Base-by-base conservation (phyloP, 2,888 invertebrate species). In the Tigriopus californicus region DNA sequence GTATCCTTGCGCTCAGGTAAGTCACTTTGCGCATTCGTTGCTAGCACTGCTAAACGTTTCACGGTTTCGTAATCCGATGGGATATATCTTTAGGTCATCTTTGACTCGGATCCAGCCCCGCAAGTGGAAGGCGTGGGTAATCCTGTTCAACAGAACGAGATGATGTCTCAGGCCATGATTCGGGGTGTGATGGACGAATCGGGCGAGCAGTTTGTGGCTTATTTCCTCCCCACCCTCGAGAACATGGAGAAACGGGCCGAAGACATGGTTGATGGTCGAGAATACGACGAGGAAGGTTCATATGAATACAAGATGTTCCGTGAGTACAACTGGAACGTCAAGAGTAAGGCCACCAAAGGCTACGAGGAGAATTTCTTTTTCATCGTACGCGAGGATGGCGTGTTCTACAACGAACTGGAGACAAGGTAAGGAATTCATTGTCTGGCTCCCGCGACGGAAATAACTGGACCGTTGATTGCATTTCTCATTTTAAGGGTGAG, bases 131-230 rank as follows among this genome's bases (percentile, higher is more conserved):
- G 86, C 66, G 80, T 85, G 52, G 47, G 47, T 47, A 20, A 20
- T 22, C 47, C 47, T 11, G 83, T 87, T 25, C 85, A 85, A 10
- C 90, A 92, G 69, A 80, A 89, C 66, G 94, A 95, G 70, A 91
- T 94, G 70, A 95, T 97, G 94, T 92, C 92, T 33, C 94, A 97
- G 72, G 97, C 95, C 67, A 94, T 97, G 91, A 95, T 97, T 74
- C 80, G 90, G 71, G 98, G 97, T 82, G 95, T 98, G 70, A 92
- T 94, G 85, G 97, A 98, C 69, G 92, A 94, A 73, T 91, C 89
- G 67, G 95, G 97, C 22, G 94, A 97, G 72, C 95, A 97, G 72
- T 98, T 97, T 73, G 97, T 98, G 0, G 97, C 95, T 0, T 97
- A 98, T 73, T 99, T 98, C 75, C 74, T 97, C 63, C 98, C 98